These are phyloP conservation scores for Argyrosomus regius DNA, from an alignment of 2,797 vertebrate genomes.

Conservation along the genomic window DNA sequence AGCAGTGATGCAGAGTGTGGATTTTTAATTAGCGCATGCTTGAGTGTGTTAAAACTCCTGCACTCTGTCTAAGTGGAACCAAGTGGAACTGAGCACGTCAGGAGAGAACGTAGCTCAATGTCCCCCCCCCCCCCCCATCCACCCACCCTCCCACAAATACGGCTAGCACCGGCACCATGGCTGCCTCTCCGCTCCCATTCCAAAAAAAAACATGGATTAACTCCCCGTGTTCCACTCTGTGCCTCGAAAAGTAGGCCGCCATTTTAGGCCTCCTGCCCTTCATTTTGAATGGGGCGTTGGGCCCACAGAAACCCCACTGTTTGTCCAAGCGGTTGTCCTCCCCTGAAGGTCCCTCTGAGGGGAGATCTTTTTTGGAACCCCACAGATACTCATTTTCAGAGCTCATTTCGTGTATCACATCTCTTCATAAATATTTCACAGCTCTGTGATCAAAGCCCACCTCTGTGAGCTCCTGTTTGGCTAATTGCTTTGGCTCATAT, in stretches of 20 bases:
- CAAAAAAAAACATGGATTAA: slow-evolving; percentile 61
- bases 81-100: slow-evolving; percentile 80
- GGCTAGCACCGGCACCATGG: slow-evolving; percentile 4
- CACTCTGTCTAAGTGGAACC: slow-evolving; percentile 80
- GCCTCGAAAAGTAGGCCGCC: slow-evolving; percentile 52
- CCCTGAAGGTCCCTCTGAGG: slow-evolving; percentile 66
- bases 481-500: slow-evolving; percentile 71
- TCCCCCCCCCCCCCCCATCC: slow-evolving; percentile 31
- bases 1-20: slow-evolving; percentile 75
- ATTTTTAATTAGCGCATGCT: slow-evolving; percentile 86
- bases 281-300: slow-evolving; percentile 58
- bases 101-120: slow-evolving; percentile 56
- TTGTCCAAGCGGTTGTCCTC: slow-evolving; percentile 57
- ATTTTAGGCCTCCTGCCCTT: slow-evolving; percentile 69
- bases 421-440: slow-evolving; percentile 84
- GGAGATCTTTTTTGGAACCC: slow-evolving; percentile 56
- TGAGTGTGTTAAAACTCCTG: slow-evolving; percentile 82
- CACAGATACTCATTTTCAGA: slow-evolving; percentile 63
- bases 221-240: slow-evolving; percentile 32
- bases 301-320: slow-evolving; percentile 48
- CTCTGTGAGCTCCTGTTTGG: slow-evolving; percentile 70
- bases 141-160: background rate
- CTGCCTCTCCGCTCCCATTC: slow-evolving; percentile 31
- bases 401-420: slow-evolving; percentile 74
- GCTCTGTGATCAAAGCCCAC: slow-evolving; percentile 79